These are phyloP conservation scores for Clamator glandarius DNA, from an alignment of 2,797 vertebrate species.

Conservation along the genomic window DNA sequence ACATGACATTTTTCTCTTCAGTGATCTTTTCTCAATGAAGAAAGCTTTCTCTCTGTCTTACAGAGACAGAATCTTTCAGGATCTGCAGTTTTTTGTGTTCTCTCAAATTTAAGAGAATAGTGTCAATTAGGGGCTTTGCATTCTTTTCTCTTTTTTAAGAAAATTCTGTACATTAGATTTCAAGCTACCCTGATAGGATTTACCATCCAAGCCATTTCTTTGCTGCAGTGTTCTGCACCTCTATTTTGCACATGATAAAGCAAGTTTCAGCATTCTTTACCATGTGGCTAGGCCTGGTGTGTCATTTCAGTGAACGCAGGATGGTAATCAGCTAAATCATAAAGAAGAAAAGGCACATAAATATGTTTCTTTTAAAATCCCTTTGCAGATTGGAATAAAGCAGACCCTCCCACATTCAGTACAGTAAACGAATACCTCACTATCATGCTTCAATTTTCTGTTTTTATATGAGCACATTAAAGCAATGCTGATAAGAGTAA, in stretches of 20 bases:
- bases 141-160: background rate
- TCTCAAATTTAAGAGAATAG: background rate
- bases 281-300: background rate
- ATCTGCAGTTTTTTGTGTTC: background rate
- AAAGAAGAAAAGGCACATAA: conserved; percentile 4
- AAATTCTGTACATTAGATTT: background rate
- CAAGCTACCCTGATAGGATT: background rate
- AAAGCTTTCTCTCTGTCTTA: background rate
- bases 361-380: conserved; percentile 23
- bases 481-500: conserved; percentile 37
- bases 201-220: background rate
- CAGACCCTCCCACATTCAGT: background rate
- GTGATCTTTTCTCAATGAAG: background rate
- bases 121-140: background rate
- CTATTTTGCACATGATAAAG: background rate
- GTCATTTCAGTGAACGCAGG: background rate
- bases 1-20: background rate
- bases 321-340: background rate
- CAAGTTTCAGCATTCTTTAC: background rate
- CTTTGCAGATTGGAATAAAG: background rate
- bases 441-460: conserved; percentile 9
- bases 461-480: conserved; percentile 44
- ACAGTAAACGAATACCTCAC: background rate
- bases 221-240: background rate
- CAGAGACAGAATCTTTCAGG: background rate